phyloP scores from a whole-genome alignment of 2,113 vertebrate species.

The Saguinus imperator region DNA sequence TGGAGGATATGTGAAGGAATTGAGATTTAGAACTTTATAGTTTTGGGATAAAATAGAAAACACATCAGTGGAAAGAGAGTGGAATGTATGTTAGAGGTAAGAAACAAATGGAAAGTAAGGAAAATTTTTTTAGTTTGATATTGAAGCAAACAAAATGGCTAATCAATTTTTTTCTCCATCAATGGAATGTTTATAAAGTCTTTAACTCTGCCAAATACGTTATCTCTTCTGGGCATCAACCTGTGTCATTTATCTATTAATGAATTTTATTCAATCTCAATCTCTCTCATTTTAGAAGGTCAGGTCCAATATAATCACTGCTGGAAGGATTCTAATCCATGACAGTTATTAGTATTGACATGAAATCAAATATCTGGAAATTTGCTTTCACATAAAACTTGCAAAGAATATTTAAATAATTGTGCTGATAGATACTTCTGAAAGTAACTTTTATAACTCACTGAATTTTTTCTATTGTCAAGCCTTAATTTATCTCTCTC shows the following conservation, averaged over 20 bases:
- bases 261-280: neutral
- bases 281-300: neutral
- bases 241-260: neutral
- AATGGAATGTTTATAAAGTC: neutral
- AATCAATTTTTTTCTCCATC: neutral
- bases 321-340: neutral
- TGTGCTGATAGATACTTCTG: neutral
- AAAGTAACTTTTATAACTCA: neutral
- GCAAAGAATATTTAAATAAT: neutral
- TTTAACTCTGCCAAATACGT: neutral
- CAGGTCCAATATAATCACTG: neutral
- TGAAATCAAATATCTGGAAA: slow-evolving; percentile 24
- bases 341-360: neutral
- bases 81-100: neutral
- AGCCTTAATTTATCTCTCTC: neutral
- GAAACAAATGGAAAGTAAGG: neutral
- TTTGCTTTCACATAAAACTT: neutral
- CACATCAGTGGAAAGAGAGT: neutral
- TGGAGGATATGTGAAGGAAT: neutral
- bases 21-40: neutral
- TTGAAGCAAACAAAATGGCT: neutral
- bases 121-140: neutral
- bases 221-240: neutral
- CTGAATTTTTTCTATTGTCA: neutral
- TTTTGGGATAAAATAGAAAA: neutral